Evolutionary conservation across 2,888 invertebrate genomes (phyloP).

Genomic region (Yponomeuta sedellus): DNA sequence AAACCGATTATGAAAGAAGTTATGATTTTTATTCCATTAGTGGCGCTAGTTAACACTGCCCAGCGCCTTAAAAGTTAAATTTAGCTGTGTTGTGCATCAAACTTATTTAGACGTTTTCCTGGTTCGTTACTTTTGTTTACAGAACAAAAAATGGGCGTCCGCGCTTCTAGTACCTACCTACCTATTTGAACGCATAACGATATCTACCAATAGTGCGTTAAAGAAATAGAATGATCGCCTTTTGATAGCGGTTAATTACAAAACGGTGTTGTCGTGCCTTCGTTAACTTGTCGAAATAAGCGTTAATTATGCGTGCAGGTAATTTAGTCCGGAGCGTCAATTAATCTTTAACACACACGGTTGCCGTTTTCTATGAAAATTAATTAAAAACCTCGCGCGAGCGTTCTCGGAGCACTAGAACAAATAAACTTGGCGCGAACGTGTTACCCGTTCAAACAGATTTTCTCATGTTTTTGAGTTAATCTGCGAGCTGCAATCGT

Average conservation of each 20-base stretch:
- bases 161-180: constrained; percentile 67
- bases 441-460: constrained; percentile 59
- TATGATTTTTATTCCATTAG: too few relatives aligned
- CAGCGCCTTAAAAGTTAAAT: too few relatives aligned
- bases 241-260: neutral
- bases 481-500: constrained; percentile 28
- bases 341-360: neutral
- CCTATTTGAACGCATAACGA: constrained; percentile 63
- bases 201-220: neutral
- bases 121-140: constrained; percentile 61
- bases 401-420: constrained; percentile 51
- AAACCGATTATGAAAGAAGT: too few relatives aligned
- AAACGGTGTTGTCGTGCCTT: constrained; percentile 16
- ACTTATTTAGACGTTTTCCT: constrained; percentile 40
- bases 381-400: constrained; percentile 46
- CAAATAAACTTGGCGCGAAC: constrained; percentile 69
- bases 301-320: constrained; percentile 2
- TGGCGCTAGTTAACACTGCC: too few relatives aligned
- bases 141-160: constrained; percentile 69
- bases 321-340: neutral
- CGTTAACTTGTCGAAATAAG: constrained; percentile 26
- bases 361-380: constrained; percentile 27
- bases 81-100: neutral
- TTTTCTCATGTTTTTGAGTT: constrained; percentile 66
- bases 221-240: neutral